These are phyloP conservation scores for Catalaphyllia jardinei DNA, from an alignment of 64 coral and sea anemone genomes.

Conservation along the genomic window DNA sequence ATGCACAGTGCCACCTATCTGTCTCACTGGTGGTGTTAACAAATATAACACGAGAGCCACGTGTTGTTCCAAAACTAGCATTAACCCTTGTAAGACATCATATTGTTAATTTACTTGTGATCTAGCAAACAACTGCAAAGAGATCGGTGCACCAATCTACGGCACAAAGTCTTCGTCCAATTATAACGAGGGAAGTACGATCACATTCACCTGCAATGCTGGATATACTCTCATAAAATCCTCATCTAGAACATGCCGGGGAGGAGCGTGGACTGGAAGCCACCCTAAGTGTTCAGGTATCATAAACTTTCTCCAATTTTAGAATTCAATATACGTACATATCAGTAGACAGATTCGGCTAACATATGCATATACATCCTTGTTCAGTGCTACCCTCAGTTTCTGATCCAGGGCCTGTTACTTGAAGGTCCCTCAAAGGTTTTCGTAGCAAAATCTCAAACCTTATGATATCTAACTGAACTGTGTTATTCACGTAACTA, in stretches of 20 bases:
- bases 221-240: slow-evolving; percentile 66
- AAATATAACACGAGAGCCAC: neutral
- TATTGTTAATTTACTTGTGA: neutral
- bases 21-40: too few species aligned
- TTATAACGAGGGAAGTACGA: slow-evolving; percentile 62
- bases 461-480: too few species aligned
- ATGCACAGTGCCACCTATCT: too few species aligned
- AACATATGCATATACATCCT: too few species aligned
- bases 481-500: too few species aligned
- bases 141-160: slow-evolving; percentile 69
- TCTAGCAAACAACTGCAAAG: slow-evolving; percentile 56
- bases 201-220: slow-evolving; percentile 57
- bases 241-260: slow-evolving; percentile 63
- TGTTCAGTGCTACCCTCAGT: too few species aligned
- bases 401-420: too few species aligned
- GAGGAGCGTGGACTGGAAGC: slow-evolving; percentile 73
- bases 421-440: too few species aligned
- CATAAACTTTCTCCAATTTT: too few species aligned
- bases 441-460: too few species aligned
- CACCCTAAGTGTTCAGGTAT: slow-evolving; percentile 72
- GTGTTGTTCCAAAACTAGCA: neutral
- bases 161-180: slow-evolving; percentile 56
- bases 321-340: too few species aligned
- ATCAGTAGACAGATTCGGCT: too few species aligned
- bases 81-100: neutral